A percentile compares a stretch with the other conserved stretches of the same genome.
phyloP scores from a whole-genome alignment of 2,797 vertebrate species.

The Lacerta agilis region DNA sequence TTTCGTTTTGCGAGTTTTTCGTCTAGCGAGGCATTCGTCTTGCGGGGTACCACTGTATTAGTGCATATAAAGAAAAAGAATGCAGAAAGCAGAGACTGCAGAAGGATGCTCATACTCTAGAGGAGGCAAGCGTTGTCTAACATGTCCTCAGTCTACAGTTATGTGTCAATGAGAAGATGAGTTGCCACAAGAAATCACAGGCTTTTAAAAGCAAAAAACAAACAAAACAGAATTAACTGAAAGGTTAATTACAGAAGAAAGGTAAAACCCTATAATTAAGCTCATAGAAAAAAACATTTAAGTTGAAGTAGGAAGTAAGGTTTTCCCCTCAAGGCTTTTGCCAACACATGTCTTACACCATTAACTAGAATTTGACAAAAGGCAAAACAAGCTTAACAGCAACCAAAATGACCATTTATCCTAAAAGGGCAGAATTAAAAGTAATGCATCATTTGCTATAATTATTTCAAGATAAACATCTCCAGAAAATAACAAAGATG shows the following conservation, averaged over 20 bases:
- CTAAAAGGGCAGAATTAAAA: not conserved
- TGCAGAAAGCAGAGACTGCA: not conserved
- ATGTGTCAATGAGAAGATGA: conserved; percentile 25
- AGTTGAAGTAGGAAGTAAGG: conserved; percentile 47
- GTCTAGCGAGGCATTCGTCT: no score
- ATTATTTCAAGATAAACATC: not conserved
- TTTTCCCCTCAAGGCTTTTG: conserved; percentile 34
- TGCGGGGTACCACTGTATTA: no score
- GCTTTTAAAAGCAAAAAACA: conserved; percentile 37
- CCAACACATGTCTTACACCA: conserved; percentile 23
- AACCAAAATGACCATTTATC: conserved; percentile 6
- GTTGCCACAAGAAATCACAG: not conserved
- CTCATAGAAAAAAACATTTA: conserved; percentile 51
- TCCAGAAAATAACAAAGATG: not conserved
- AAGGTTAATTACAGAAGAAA: conserved; percentile 45
- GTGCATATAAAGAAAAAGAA: not conserved
- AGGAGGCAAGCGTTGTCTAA: not conserved
- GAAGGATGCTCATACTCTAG: not conserved
- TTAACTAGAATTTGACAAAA: conserved; percentile 3
- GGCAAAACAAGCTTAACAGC: not conserved
- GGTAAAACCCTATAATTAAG: conserved; percentile 37
- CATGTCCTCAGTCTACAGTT: conserved; percentile 15
- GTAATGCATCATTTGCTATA: not conserved
- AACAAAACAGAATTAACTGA: conserved; percentile 25
- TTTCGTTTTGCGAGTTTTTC: no score